Conservation (phyloP, 2,888 invertebrate genomes). For the Drosophila atripex region DNA sequence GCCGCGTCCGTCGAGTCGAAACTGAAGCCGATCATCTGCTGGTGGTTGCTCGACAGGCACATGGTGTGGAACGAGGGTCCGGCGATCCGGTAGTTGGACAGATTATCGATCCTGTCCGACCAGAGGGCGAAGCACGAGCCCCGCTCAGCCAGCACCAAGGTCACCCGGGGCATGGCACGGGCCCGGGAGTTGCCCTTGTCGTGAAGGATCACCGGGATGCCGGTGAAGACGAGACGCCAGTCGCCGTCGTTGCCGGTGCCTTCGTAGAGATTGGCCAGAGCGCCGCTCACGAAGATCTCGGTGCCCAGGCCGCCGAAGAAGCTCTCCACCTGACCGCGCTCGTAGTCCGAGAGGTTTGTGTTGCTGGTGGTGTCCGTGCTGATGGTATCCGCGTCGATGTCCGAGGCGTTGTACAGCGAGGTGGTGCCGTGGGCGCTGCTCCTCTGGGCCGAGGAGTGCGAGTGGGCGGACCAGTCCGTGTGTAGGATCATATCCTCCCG, state of each 20-base stretch:
- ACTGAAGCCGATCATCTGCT: slow-evolving; percentile 90
- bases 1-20: slow-evolving; percentile 91
- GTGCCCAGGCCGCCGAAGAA: slow-evolving; percentile 91
- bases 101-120: slow-evolving; percentile 91
- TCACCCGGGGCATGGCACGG: slow-evolving; percentile 88
- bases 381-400: slow-evolving; percentile 82
- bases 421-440: slow-evolving; percentile 78
- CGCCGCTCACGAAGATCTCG: slow-evolving; percentile 90
- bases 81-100: slow-evolving; percentile 89
- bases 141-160: slow-evolving; percentile 89
- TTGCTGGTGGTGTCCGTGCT: slow-evolving; percentile 83
- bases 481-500: slow-evolving; percentile 72
- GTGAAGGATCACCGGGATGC: slow-evolving; percentile 90
- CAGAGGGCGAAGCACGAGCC: slow-evolving; percentile 93
- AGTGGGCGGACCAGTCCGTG: slow-evolving; percentile 63
- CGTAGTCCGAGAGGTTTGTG: slow-evolving; percentile 86
- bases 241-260: slow-evolving; percentile 86
- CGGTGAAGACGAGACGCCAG: slow-evolving; percentile 91
- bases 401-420: slow-evolving; percentile 81
- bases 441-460: slow-evolving; percentile 64
- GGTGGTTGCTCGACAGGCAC: slow-evolving; percentile 90
- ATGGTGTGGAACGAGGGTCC: slow-evolving; percentile 92
- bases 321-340: slow-evolving; percentile 89
- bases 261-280: slow-evolving; percentile 89
- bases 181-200: slow-evolving; percentile 91